phyloP scores from a whole-genome alignment of 2,113 vertebrate genomes.

The Erythrocercus mccallii region DNA sequence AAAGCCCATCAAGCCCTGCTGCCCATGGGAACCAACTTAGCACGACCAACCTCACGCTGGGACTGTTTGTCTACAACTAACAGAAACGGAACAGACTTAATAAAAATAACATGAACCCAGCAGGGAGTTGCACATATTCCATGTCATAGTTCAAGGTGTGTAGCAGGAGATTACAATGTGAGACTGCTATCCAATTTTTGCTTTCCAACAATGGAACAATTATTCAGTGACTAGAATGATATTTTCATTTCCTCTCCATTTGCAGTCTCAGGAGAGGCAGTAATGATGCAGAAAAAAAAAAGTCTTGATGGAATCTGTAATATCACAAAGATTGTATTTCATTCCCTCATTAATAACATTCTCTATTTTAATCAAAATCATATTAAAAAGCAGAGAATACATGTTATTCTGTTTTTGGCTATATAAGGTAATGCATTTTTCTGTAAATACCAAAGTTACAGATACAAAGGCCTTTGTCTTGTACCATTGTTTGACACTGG shows the following conservation, averaged over 20 bases:
- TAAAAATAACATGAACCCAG: background rate
- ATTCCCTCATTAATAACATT: background rate
- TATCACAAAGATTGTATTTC: background rate
- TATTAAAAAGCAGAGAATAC: background rate
- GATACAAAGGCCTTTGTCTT: background rate
- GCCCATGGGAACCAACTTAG: background rate
- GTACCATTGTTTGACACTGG: background rate
- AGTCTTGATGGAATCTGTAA: background rate
- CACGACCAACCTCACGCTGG: background rate
- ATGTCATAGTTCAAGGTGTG: background rate
- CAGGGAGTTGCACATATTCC: background rate
- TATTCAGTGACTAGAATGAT: background rate
- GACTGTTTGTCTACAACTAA: background rate
- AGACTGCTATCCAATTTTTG: background rate
- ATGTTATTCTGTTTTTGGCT: background rate
- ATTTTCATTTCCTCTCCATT: background rate
- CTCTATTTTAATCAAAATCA: background rate
- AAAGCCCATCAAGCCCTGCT: background rate
- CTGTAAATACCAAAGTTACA: background rate
- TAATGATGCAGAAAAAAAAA: background rate
- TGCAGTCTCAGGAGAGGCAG: background rate
- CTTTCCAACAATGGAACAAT: background rate
- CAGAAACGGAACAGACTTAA: background rate
- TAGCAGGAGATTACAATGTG: background rate
- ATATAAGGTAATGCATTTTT: background rate